These are phyloP conservation scores for Pseudachorutes palmiensis DNA, from an alignment of 1,140 invertebrate genomes.

Conservation along the genomic window DNA sequence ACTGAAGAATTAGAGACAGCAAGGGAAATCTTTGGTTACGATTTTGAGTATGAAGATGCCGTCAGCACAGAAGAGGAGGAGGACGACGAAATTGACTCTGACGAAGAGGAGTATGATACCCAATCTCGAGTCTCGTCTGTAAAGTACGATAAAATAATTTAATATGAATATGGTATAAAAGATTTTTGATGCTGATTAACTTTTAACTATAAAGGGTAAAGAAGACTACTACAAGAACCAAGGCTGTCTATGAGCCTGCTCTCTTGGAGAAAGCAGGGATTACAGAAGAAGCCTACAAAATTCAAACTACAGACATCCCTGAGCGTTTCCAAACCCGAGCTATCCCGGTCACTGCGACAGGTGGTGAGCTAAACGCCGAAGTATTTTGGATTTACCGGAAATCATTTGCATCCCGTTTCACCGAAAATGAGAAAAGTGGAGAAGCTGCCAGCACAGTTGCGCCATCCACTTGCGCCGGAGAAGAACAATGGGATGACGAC, in stretches of 20 bases:
- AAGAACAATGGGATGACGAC: background rate
- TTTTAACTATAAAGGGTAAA: too few relatives aligned
- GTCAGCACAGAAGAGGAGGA: conserved; percentile 77
- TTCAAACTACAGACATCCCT: conserved; percentile 78
- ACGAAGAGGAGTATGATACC: conserved; percentile 44
- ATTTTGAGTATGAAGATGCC: conserved; percentile 96
- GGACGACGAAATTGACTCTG: conserved; percentile 58
- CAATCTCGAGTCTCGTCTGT: too few relatives aligned
- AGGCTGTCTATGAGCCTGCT: conserved; percentile 94
- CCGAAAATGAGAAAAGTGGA: background rate
- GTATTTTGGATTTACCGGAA: background rate
- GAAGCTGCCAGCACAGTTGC: background rate
- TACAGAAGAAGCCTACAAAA: conserved; percentile 87
- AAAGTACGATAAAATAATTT: too few relatives aligned
- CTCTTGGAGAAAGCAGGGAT: conserved; percentile 93
- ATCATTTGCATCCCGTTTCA: background rate
- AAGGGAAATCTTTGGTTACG: conserved; percentile 97
- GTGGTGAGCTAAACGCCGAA: background rate
- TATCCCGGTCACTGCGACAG: conserved; percentile 57
- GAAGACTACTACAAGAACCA: background rate
- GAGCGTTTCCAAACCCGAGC: conserved; percentile 85
- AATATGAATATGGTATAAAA: too few relatives aligned
- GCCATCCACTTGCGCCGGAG: background rate
- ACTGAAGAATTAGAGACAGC: conserved; percentile 93
- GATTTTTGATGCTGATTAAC: too few relatives aligned